These are phyloP conservation scores for Mactra quadrangularis DNA, from an alignment of 1,140 invertebrate species.

Conservation along the genomic window DNA sequence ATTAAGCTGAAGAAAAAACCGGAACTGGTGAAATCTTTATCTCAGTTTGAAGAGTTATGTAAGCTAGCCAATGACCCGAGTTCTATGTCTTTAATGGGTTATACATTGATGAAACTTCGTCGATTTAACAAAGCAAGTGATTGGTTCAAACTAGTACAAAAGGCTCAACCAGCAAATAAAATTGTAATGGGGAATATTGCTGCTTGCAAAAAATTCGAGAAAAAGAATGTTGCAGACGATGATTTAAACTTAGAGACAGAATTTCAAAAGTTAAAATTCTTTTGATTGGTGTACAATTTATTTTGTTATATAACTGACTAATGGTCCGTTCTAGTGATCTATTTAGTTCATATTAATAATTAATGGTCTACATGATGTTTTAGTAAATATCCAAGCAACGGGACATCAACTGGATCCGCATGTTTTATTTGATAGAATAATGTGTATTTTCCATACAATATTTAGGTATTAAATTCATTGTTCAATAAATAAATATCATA, in stretches of 20 bases:
- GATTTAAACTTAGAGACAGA: constrained; percentile 30
- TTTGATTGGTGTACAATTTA: background rate
- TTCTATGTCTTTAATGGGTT: constrained; percentile 45
- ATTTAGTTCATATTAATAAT: background rate
- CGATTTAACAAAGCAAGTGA: constrained; percentile 40
- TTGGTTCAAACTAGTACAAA: constrained; percentile 30
- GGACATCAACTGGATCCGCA: no score
- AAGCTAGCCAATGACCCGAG: constrained; percentile 15
- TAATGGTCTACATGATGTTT: background rate
- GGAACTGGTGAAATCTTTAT: constrained; percentile 28
- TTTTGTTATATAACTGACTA: background rate
- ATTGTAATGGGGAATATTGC: constrained; percentile 15
- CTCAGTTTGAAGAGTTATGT: constrained; percentile 46
- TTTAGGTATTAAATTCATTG: no score
- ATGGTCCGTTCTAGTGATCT: background rate
- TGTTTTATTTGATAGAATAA: no score
- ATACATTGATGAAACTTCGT: constrained; percentile 38
- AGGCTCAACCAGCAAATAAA: constrained; percentile 39
- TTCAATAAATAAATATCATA: no score
- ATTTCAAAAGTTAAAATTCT: constrained; percentile 24
- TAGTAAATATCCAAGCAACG: background rate
- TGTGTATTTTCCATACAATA: no score
- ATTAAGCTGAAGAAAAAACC: constrained; percentile 48
- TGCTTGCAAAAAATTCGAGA: constrained; percentile 9
- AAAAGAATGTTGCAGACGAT: constrained; percentile 24